Base-by-base conservation (phyloP, 1,140 invertebrate species). In the Microvelia longipes region DNA sequence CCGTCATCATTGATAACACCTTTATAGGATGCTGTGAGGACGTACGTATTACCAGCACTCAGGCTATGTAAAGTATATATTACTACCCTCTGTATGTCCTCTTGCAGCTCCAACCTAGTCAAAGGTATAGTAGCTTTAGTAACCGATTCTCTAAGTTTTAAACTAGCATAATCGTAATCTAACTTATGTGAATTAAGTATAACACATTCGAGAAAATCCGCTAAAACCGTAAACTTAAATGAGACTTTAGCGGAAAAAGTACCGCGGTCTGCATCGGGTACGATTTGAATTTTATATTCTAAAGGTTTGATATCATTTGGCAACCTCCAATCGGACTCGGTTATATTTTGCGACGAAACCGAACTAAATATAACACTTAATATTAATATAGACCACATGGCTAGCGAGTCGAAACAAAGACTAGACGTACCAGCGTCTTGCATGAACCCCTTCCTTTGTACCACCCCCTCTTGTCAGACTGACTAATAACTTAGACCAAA, bases 1-100 rank as follows among this genome's bases (percentile, higher is more conserved):
- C 67, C 67, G 28, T 68, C 67, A 13, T 68, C 67, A 61, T 29
- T 60, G 30, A 68, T 68, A 14, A 62, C 64, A 2, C 68, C 68
- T 65, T 29, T 1, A 60, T 64, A 65, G 19, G 35, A 50, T 50
- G 35, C 35, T 11, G 35, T 50, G 35, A 50, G 19, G 35, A 50
- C 19, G 35, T 50, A 50, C 35, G 35, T 50, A 19, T 50, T 11
- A 19, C 35, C 35, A 19, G 35, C 35, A 19, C 19, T 50, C 19
- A 50, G 19, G 5, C 35, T 50, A 11, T 50, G 35, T 5, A 11
- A 11, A 19, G 35, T 5, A 50, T 50, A 50, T 19, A 50, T 11
- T 11, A 50, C 35, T 11, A 50, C 35, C 35, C 35, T 50, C 19
- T 50, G 35, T 11, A 50, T 50, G 19, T 50, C 35, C 19, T 50